Evolutionary conservation across 2,113 vertebrate genomes (phyloP).

Genomic region (Pongo abelii): DNA sequence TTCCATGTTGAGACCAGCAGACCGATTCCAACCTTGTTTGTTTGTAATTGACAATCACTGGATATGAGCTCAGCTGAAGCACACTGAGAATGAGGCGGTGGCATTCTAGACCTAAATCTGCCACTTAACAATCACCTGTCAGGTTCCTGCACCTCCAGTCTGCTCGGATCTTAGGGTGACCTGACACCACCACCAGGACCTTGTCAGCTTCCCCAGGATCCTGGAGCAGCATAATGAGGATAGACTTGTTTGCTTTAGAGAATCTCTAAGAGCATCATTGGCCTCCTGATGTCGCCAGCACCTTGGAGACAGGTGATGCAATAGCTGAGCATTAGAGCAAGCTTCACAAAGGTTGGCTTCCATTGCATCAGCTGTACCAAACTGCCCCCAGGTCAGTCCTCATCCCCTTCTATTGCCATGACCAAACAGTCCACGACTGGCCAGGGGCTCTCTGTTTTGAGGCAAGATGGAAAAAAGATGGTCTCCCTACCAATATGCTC

Average conservation of each 20-base stretch:
- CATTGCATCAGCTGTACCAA: too few species aligned
- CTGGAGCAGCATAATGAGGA: neutral
- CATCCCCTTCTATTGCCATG: rapidly evolving
- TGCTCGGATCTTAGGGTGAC: neutral
- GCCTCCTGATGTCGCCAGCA: neutral
- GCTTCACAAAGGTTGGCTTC: neutral
- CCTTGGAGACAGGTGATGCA: neutral
- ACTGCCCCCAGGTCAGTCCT: neutral
- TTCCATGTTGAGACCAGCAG: neutral
- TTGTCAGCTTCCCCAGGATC: neutral
- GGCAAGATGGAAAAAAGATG: too few species aligned
- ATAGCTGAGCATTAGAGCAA: neutral
- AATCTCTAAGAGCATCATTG: neutral
- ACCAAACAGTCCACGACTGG: neutral
- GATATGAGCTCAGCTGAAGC: neutral
- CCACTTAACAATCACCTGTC: neutral
- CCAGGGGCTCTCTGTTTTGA: neutral
- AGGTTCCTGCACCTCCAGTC: neutral
- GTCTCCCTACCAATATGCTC: rapidly evolving
- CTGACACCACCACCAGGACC: neutral
- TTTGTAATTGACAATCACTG: rapidly evolving
- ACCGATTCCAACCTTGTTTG: neutral
- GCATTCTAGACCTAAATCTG: too few species aligned
- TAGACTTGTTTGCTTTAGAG: neutral
- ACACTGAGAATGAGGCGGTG: rapidly evolving